Percentiles rank a stretch among this genome's conserved stretches.
phyloP scores from a whole-genome alignment of 1,140 invertebrate species.

The Neodiprion lecontei region DNA sequence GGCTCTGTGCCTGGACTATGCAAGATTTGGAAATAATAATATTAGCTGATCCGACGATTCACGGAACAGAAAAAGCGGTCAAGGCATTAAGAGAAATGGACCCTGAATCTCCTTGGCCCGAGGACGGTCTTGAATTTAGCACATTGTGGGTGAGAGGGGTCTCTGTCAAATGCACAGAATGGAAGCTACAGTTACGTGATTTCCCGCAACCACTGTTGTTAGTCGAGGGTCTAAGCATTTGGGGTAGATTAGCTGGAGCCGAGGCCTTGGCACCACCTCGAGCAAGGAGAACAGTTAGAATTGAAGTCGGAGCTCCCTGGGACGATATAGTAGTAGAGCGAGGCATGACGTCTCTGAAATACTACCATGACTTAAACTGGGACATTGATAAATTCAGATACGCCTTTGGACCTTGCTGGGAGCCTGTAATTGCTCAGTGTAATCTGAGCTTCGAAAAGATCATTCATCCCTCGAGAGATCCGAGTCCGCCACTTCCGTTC shows the following conservation, averaged over 20 bases:
- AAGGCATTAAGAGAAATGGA: conserved; percentile 82
- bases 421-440: conserved; percentile 95
- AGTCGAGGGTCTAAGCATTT: conserved; percentile 83
- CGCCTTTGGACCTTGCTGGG: conserved; percentile 98
- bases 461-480: conserved; percentile 86
- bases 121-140: conserved; percentile 88
- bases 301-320: conserved; percentile 80
- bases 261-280: conserved; percentile 84
- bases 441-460: conserved; percentile 91
- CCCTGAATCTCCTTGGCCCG: conserved; percentile 86
- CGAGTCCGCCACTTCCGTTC: conserved; percentile 91
- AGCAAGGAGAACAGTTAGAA: conserved; percentile 74
- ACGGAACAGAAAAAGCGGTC: conserved; percentile 82
- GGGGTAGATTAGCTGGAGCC: conserved; percentile 89
- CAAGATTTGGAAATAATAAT: conserved; percentile 82
- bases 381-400: conserved; percentile 88
- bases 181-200: conserved; percentile 91
- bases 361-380: conserved; percentile 98
- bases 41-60: conserved; percentile 84
- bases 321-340: conserved; percentile 76
- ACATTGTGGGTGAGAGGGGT: conserved; percentile 93
- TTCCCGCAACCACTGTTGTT: conserved; percentile 92
- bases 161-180: conserved; percentile 79
- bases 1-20: conserved; percentile 83
- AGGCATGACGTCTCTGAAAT: conserved; percentile 94